These are phyloP conservation scores for Suillia variegata DNA, from an alignment of 2,888 invertebrate species.

Conservation along the genomic window DNA sequence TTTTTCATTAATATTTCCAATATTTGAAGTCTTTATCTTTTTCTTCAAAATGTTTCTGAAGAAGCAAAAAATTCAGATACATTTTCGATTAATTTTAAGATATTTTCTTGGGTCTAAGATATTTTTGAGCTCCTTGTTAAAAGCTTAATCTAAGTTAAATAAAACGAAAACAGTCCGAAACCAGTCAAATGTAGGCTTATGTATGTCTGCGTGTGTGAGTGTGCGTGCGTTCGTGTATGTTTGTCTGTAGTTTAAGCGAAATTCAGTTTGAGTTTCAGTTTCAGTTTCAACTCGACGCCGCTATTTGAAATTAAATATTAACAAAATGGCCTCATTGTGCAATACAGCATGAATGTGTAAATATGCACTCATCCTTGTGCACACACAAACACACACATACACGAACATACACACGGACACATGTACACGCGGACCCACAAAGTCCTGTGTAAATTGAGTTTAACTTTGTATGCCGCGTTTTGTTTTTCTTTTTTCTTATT, in stretches of 20 bases:
- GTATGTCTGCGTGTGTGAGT: no score
- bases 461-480: not conserved
- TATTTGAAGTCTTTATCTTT: no score
- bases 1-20: no score
- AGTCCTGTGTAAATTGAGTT: slow-evolving; percentile 3
- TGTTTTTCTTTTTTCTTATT: not conserved
- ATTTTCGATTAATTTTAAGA: no score
- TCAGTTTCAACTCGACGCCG: slow-evolving; percentile 28
- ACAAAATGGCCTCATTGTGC: slow-evolving; percentile 54
- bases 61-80: no score
- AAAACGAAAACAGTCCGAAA: no score
- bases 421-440: not conserved
- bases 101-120: no score
- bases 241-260: not conserved
- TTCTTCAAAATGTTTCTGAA: no score
- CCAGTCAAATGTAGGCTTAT: no score
- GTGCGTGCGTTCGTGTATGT: not conserved
- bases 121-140: no score
- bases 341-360: slow-evolving; percentile 32
- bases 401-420: not conserved
- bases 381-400: not conserved
- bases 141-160: no score
- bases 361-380: slow-evolving; percentile 3
- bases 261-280: slow-evolving; percentile 14
- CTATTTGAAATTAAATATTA: slow-evolving; percentile 55